These are phyloP conservation scores for Acronicta leporina DNA, from an alignment of 2,888 invertebrate species.

Conservation along the genomic window DNA sequence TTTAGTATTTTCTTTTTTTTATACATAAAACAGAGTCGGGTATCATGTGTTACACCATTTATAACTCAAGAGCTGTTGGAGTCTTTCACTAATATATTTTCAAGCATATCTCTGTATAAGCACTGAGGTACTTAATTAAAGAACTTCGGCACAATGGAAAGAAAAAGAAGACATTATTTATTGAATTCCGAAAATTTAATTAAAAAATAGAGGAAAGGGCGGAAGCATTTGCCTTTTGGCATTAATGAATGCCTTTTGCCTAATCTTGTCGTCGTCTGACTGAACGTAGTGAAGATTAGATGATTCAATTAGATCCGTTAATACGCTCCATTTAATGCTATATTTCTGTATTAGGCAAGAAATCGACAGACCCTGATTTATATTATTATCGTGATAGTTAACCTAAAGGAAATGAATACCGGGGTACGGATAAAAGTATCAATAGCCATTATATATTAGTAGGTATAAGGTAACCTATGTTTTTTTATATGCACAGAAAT, in stretches of 20 bases:
- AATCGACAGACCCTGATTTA: neutral
- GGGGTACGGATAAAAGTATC: too few relatives aligned
- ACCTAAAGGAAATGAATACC: too few relatives aligned
- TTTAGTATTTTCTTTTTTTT: too few relatives aligned
- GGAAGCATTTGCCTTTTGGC: slow-evolving; percentile 22
- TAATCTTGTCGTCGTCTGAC: slow-evolving; percentile 21
- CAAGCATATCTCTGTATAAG: neutral
- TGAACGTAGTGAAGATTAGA: slow-evolving; percentile 19
- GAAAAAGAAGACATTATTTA: neutral
- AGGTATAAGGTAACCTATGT: too few relatives aligned
- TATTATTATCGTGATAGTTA: neutral
- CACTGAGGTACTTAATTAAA: neutral
- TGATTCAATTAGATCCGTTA: slow-evolving; percentile 4
- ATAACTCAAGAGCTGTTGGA: too few relatives aligned
- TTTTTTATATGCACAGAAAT: too few relatives aligned
- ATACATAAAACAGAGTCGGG: too few relatives aligned
- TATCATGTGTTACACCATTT: too few relatives aligned
- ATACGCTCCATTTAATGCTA: neutral
- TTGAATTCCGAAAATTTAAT: slow-evolving; percentile 16
- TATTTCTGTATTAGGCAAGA: slow-evolving; percentile 1
- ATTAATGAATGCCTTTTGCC: slow-evolving; percentile 19
- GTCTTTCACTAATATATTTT: too few relatives aligned
- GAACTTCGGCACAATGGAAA: neutral
- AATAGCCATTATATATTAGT: too few relatives aligned
- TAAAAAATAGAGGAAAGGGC: slow-evolving; percentile 13